Percentiles rank a stretch among this genome's conserved stretches.
Conservation (phyloP, 23 tunicate species). For the Trididemnum clinides region DNA sequence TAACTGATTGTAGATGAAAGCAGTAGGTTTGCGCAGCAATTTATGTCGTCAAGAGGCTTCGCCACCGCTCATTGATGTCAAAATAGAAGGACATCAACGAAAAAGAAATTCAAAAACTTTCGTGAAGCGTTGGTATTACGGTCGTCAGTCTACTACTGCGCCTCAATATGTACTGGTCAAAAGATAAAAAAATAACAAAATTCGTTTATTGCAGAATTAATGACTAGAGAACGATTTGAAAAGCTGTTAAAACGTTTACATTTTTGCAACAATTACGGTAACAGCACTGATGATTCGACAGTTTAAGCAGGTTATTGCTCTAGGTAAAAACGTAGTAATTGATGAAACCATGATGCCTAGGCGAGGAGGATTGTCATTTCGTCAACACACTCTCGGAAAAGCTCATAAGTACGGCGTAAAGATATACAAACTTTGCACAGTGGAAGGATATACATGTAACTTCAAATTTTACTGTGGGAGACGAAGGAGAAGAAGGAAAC, state of each 20-base stretch:
- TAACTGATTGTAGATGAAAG: background rate
- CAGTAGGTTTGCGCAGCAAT: background rate
- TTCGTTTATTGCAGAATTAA: background rate
- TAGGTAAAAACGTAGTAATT: background rate
- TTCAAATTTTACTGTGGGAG: background rate
- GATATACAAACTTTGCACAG: slow-evolving; percentile 1
- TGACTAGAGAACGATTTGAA: slow-evolving; percentile 6
- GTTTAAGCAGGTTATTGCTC: background rate
- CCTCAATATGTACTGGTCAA: background rate
- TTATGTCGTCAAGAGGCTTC: background rate
- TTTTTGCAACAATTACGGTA: background rate
- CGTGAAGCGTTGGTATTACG: background rate
- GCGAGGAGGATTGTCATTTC: background rate
- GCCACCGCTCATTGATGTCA: background rate
- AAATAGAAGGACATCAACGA: background rate
- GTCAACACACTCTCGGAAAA: background rate
- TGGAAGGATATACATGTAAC: slow-evolving; percentile 7
- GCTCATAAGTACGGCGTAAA: background rate
- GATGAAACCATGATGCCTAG: background rate
- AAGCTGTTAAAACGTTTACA: background rate
- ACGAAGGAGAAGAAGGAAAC: background rate
- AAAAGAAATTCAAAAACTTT: background rate
- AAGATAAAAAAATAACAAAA: background rate
- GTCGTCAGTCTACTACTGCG: background rate
- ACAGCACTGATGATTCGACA: background rate